Evolutionary conservation across 2,797 vertebrate genomes (phyloP), one percentile per base, ranked within the genome.

Genomic region (Thunnus albacares): DNA sequence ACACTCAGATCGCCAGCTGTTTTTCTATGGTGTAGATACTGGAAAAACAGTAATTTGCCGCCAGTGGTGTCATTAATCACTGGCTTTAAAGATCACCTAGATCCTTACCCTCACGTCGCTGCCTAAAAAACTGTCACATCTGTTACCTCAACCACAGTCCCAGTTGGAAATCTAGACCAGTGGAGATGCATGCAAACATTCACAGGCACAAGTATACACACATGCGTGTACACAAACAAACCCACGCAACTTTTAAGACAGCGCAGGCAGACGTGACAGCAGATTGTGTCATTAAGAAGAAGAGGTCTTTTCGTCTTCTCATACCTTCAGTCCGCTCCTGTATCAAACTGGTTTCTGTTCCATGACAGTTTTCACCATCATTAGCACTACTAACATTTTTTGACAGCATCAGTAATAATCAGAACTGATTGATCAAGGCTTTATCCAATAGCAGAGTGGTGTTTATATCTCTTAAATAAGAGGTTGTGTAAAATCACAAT

Each of bases 61-160:
- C 45, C 64, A 10, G 52, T 12, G 49, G 6, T 65, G 81, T 81
- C 82, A 93, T 91, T 84, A 87, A 91, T 92, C 89, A 87, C 68
- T 9, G 24, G 28, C 79, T 82, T 80, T 61, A 26, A 81, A 28
- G 61, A 73, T 81, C 43, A 52, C 53, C 26, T 5, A 65, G 67
- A 78, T 87, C 81, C 75, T 86, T 41, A 70, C 78, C 82, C 24
- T 79, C 80, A 82, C 65, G 65, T 77, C 52, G 61, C 62, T 41
- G 64, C 67, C 79, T 53, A 74, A 71, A 75, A 72, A 85, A 56
- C 77, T 81, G 82, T 87, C 77, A 87, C 66, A 71, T 84, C 59
- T 85, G 84, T 85, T 83, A 70, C 80, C 81, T 83, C 62, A 82
- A 75, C 56, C 75, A 67, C 71, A 75, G 52, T 45, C 72, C 35